These are phyloP conservation scores for Fukomys damarensis DNA, from an alignment of 2,113 vertebrate species.

Conservation along the genomic window DNA sequence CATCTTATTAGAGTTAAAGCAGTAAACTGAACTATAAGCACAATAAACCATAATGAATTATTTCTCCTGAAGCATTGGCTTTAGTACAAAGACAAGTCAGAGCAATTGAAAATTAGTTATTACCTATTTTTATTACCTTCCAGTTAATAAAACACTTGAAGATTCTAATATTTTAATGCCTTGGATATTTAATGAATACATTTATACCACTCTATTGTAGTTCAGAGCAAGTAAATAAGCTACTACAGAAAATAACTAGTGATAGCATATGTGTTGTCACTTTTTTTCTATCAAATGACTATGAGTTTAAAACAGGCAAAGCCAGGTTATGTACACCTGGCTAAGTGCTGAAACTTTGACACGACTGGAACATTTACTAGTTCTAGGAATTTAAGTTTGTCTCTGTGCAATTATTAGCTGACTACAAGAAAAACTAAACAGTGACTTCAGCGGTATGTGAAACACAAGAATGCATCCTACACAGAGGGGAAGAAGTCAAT, in stretches of 20 bases:
- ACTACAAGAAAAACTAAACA: background rate
- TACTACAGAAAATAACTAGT: constrained; percentile 29
- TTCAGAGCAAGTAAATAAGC: constrained; percentile 53
- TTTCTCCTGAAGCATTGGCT: constrained; percentile 7
- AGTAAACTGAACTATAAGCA: constrained; percentile 62
- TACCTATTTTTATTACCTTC: constrained; percentile 51
- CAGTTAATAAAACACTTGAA: constrained; percentile 56
- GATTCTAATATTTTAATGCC: constrained; percentile 54
- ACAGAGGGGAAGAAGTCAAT: background rate
- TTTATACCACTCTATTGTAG: background rate
- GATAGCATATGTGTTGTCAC: background rate
- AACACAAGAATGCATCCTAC: background rate
- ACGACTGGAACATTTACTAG: background rate
- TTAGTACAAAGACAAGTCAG: background rate
- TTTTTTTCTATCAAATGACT: background rate
- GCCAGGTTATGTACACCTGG: background rate
- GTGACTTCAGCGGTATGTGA: background rate
- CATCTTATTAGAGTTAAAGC: constrained; percentile 77
- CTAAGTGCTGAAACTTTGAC: background rate
- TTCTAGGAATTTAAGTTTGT: background rate
- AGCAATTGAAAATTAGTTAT: constrained; percentile 57
- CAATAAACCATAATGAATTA: background rate
- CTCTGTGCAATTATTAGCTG: background rate
- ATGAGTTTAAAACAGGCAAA: background rate
- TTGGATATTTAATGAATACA: background rate